A percentile compares a stretch with the other conserved stretches of the same genome.
Evolutionary conservation across 1,140 invertebrate genomes (phyloP).

Genomic region (Panagrolaimus sp.): DNA sequence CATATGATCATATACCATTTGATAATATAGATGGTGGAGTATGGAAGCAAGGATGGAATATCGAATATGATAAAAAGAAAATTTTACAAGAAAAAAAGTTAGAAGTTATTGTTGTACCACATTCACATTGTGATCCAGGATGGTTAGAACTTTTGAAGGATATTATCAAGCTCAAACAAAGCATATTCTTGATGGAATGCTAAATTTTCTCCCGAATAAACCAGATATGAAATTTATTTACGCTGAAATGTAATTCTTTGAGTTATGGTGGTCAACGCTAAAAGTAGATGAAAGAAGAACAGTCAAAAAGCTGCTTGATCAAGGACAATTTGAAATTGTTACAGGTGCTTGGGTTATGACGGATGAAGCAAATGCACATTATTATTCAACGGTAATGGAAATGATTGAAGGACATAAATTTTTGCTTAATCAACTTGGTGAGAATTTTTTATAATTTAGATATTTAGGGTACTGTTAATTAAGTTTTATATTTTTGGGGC

Average conservation of each 20-base stretch:
- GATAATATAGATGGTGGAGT: conserved; percentile 90
- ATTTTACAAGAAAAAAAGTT: conserved; percentile 76
- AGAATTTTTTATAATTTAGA: too few species aligned
- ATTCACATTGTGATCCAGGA: conserved; percentile 89
- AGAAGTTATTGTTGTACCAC: conserved; percentile 89
- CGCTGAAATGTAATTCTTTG: conserved; percentile 89
- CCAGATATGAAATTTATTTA: conserved; percentile 84
- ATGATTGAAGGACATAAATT: conserved; percentile 89
- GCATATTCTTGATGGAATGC: conserved; percentile 81
- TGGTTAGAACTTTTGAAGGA: conserved; percentile 95
- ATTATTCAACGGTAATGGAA: conserved; percentile 69
- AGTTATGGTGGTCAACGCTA: conserved; percentile 82
- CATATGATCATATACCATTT: conserved; percentile 80
- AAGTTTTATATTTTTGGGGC: too few species aligned
- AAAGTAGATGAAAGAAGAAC: conserved; percentile 66
- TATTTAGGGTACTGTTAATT: too few species aligned
- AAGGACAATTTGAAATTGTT: conserved; percentile 65
- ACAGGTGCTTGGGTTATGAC: conserved; percentile 68
- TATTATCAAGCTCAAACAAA: conserved; percentile 82
- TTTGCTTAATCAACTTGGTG: conserved; percentile 74
- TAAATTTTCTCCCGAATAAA: conserved; percentile 74
- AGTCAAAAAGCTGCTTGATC: conserved; percentile 69
- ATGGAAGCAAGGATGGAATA: conserved; percentile 96
- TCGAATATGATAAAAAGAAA: conserved; percentile 71
- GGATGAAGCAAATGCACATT: conserved; percentile 66